Conservation (phyloP, 1,140 invertebrate genomes). For the Scaptomyza pallida region DNA sequence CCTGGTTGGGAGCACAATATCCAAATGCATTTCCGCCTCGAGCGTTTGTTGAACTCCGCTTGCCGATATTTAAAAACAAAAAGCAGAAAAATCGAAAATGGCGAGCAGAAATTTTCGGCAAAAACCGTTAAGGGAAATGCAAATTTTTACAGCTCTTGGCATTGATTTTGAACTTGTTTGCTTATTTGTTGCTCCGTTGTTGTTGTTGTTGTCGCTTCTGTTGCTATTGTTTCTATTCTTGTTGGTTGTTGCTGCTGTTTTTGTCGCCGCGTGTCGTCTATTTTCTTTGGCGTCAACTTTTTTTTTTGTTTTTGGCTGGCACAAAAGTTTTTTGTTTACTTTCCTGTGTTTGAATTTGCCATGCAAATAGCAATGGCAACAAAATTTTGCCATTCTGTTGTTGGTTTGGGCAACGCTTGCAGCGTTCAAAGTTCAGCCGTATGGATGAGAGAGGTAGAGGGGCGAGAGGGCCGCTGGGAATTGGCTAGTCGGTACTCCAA, state of each 20-base stretch:
- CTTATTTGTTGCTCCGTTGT: slow-evolving; percentile 19
- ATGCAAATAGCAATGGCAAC: slow-evolving; percentile 65
- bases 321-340: slow-evolving; percentile 66
- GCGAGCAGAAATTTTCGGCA: slow-evolving; percentile 52
- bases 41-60: slow-evolving; percentile 69
- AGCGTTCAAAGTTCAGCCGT: slow-evolving; percentile 26
- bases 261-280: slow-evolving; percentile 32
- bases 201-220: slow-evolving; percentile 17
- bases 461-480: slow-evolving; percentile 20
- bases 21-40: slow-evolving; percentile 67
- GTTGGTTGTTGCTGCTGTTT: slow-evolving; percentile 12
- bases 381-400: slow-evolving; percentile 43
- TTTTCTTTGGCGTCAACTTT: slow-evolving; percentile 67
- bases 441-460: slow-evolving; percentile 18
- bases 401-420: slow-evolving; percentile 16
- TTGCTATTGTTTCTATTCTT: slow-evolving; percentile 13
- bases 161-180: slow-evolving; percentile 71
- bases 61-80: slow-evolving; percentile 62
- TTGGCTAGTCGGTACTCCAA: slow-evolving; percentile 15
- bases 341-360: slow-evolving; percentile 71
- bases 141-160: slow-evolving; percentile 75
- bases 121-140: slow-evolving; percentile 67
- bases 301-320: slow-evolving; percentile 27
- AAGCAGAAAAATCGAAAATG: slow-evolving; percentile 3
- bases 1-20: slow-evolving; percentile 40